Conservation (phyloP, 2,113 vertebrate genomes). For the human (Homo sapiens) region DNA sequence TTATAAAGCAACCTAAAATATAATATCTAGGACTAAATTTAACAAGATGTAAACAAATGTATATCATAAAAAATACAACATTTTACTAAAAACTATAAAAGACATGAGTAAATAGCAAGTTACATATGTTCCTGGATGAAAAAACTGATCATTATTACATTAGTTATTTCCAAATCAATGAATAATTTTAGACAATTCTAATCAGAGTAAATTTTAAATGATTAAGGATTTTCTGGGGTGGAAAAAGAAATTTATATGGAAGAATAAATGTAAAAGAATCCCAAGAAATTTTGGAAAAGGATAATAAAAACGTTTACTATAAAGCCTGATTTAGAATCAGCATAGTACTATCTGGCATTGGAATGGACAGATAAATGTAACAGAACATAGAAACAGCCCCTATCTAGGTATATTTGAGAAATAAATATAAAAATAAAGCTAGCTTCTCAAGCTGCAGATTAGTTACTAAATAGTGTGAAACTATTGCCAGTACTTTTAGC, state of each 20-base stretch:
- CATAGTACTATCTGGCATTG: not conserved
- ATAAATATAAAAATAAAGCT: not conserved
- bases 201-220: not conserved
- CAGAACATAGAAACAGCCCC: not conserved
- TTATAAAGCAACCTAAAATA: not conserved
- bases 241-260: not conserved
- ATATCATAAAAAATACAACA: not conserved
- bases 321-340: constrained; percentile 41
- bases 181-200: not conserved
- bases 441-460: not conserved
- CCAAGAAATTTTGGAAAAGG: not conserved
- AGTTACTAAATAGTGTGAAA: not conserved
- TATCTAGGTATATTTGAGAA: not conserved
- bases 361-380: not conserved
- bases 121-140: not conserved
- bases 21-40: not conserved
- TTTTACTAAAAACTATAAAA: not conserved
- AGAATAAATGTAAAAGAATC: constrained; percentile 42
- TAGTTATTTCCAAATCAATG: not conserved
- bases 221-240: too few relatives aligned
- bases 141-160: not conserved
- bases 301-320: constrained; percentile 1
- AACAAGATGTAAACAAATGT: not conserved
- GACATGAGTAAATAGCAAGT: not conserved
- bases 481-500: not conserved